A percentile compares a stretch with the other conserved stretches of the same genome.
Evolutionary conservation across 2,797 vertebrate species (phyloP).

Genomic region (Peromyscus eremicus): DNA sequence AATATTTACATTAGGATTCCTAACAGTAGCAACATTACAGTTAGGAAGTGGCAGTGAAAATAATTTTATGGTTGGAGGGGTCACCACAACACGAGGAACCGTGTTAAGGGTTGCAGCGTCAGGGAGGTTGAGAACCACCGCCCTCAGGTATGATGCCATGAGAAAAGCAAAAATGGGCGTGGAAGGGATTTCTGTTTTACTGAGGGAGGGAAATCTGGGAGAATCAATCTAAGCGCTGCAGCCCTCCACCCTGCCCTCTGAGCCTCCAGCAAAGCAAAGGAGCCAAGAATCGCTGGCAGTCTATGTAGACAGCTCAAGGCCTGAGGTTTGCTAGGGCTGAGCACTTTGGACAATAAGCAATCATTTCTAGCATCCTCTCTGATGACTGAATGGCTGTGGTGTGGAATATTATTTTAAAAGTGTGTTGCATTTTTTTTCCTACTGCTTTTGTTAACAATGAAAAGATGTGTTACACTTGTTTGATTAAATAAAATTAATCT

Average conservation of each 20-base stretch:
- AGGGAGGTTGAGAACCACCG: too few species aligned
- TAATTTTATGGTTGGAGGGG: not conserved
- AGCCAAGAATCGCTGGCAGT: not conserved
- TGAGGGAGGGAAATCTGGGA: not conserved
- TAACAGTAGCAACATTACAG: not conserved
- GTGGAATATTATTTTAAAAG: too few species aligned
- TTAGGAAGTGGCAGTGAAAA: not conserved
- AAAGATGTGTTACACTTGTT: too few species aligned
- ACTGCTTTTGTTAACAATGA: too few species aligned
- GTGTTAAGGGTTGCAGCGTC: not conserved
- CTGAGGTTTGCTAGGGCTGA: not conserved
- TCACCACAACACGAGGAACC: not conserved
- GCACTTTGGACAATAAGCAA: not conserved
- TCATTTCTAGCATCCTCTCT: not conserved
- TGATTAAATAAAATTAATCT: too few species aligned
- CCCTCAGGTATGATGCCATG: not conserved
- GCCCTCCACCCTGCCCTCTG: not conserved
- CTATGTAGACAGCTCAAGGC: fast-evolving
- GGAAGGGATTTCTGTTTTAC: not conserved
- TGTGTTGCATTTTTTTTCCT: too few species aligned
- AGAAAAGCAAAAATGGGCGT: not conserved
- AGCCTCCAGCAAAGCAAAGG: not conserved
- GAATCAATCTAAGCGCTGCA: not conserved
- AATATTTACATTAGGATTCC: not conserved
- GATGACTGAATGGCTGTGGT: not conserved